Evolutionary conservation across 2,888 invertebrate species (phyloP).

Genomic region (Cloeon dipterum): DNA sequence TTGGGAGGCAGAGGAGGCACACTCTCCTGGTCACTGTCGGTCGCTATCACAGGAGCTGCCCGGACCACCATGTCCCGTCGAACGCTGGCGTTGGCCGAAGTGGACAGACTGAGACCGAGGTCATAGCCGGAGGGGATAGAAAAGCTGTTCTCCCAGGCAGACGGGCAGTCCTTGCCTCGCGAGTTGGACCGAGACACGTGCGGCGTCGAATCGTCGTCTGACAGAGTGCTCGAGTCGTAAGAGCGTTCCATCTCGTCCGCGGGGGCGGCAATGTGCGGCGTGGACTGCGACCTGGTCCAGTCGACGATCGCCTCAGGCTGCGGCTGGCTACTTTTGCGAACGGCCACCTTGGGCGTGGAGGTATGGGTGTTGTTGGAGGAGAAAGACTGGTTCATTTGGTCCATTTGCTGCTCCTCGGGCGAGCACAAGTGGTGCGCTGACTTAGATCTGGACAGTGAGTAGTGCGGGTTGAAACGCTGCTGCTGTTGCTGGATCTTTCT

Average conservation of each 20-base stretch:
- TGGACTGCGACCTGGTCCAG: constrained; percentile 10
- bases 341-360: background rate
- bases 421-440: constrained; percentile 5
- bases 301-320: constrained; percentile 5
- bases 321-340: no score
- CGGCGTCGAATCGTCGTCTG: constrained; percentile 23
- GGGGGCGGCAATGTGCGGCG: constrained; percentile 12
- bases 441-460: constrained; percentile 4
- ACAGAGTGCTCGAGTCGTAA: constrained; percentile 20
- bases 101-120: constrained; percentile 12
- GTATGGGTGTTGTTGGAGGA: constrained; percentile 4
- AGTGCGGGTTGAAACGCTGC: background rate
- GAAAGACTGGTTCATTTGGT: background rate
- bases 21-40: constrained; percentile 5
- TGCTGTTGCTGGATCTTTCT: background rate
- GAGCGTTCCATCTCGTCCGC: constrained; percentile 14
- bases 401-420: background rate
- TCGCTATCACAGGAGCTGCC: constrained; percentile 11
- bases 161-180: constrained; percentile 18
- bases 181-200: constrained; percentile 22
- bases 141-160: constrained; percentile 11
- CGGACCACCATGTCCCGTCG: constrained; percentile 9
- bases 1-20: constrained; percentile 32
- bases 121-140: constrained; percentile 12
- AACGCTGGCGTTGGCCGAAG: no score